Evolutionary conservation across 1,140 invertebrate genomes (phyloP), one percentile per base, ranked within the genome.

Genomic region (Teleopsis dalmanni): DNA sequence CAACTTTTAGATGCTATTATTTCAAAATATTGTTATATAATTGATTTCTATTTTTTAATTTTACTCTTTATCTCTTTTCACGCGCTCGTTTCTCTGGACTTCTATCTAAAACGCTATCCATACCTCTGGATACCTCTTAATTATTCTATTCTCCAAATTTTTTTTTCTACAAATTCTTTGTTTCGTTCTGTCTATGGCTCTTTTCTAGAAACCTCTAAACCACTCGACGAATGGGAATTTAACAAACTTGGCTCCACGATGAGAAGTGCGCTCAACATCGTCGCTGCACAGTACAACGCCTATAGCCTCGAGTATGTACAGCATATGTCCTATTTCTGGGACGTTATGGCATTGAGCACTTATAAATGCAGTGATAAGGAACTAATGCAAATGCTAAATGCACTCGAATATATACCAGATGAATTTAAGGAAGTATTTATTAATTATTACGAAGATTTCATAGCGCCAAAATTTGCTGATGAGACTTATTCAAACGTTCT

Each of bases 371-470:
- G 57, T 25, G 59, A 61, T 44, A 53, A 58, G 25, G 59, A 61
- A 53, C 47, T 61, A 26, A 61, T 61, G 58, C 59, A 61, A 51
- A 61, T 61, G 59, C 48, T 61, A 31, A 57, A 61, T 27, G 59
- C 59, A n/a, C 57, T 61, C 47, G 59, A 61, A 50, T 61, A 56
- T 36, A 61, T 61, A 14, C 53, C 59, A 26, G 59, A 61, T 43
- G 59, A 61, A 43, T 61, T 53, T 41, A 61, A 61, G 52, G 59
- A 61, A 43, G 60, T 61, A 40, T 61, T 61, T 52, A 61, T 61
- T 37, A 61, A 61, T 50, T 61, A 61, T 38, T 61, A 61, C 43
- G 59, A 61, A 44, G 58, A 61, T 46, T 60, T 56, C 48, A 61
- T 61, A 54, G 54, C 59, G 54, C 59, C 59, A 50, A 58, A 60